Evolutionary conservation across 2,888 invertebrate species (phyloP).

Genomic region (Leucozona laternaria): DNA sequence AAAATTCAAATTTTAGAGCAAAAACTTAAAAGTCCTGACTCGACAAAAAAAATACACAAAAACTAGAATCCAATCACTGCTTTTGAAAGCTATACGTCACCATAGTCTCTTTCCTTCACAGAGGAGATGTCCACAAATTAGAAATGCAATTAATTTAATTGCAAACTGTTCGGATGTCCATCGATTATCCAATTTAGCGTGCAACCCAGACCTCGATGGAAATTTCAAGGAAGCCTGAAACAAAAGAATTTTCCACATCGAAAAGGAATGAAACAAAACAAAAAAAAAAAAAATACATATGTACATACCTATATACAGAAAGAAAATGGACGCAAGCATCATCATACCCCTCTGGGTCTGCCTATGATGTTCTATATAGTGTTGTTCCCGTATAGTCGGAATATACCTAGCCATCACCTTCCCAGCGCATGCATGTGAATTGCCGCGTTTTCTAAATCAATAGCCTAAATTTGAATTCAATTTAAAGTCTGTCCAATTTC

Average conservation of each 20-base stretch:
- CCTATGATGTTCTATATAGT: background rate
- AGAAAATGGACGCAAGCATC: slow-evolving; percentile 25
- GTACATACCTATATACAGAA: slow-evolving; percentile 4
- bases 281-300: slow-evolving; percentile 9
- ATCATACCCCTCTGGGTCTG: background rate
- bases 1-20: background rate
- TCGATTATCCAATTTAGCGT: slow-evolving; percentile 70
- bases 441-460: slow-evolving; percentile 61
- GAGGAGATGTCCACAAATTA: slow-evolving; percentile 66
- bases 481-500: slow-evolving; percentile 59
- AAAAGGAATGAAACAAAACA: slow-evolving; percentile 1
- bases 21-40: slow-evolving; percentile 40
- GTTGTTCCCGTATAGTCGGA: background rate
- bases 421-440: slow-evolving; percentile 15
- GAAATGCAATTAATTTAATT: slow-evolving; percentile 75
- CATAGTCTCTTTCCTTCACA: slow-evolving; percentile 44
- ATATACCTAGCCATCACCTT: background rate
- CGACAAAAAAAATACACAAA: slow-evolving; percentile 7
- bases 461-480: slow-evolving; percentile 72
- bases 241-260: slow-evolving; percentile 46
- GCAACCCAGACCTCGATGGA: slow-evolving; percentile 30
- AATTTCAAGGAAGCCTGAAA: slow-evolving; percentile 49
- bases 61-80: slow-evolving; percentile 59
- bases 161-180: slow-evolving; percentile 58
- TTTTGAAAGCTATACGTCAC: slow-evolving; percentile 58